These are phyloP conservation scores for Orestias chungarensis DNA, from an alignment of 2,797 vertebrate genomes.

Conservation along the genomic window DNA sequence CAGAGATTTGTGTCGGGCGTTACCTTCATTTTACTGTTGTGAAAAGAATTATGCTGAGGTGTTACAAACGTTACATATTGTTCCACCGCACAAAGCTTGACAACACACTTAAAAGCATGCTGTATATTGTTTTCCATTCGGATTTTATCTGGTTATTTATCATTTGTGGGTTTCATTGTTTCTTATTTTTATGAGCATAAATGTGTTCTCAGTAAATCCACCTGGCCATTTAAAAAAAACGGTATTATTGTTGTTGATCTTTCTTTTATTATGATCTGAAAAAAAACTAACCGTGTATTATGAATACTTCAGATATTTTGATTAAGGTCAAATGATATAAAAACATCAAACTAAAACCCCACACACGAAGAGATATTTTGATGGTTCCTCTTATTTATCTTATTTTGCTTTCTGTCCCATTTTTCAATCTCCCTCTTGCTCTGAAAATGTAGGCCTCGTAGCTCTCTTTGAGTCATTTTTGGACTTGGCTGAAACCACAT, in stretches of 20 bases:
- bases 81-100: neutral
- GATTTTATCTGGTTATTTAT: neutral
- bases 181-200: neutral
- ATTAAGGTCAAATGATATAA: no score
- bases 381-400: neutral
- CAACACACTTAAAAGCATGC: neutral
- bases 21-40: neutral
- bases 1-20: neutral
- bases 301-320: no score
- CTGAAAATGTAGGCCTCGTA: constrained; percentile 55
- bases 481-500: constrained; percentile 41
- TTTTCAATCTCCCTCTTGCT: constrained; percentile 9
- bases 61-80: neutral
- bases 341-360: no score
- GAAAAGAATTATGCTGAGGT: neutral
- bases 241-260: neutral
- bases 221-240: neutral
- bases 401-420: constrained; percentile 9
- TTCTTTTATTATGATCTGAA: no score
- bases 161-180: neutral
- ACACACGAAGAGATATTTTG: no score
- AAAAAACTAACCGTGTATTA: no score
- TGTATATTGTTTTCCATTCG: neutral
- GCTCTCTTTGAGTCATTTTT: constrained; percentile 53
- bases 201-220: neutral